phyloP scores from a whole-genome alignment of 2,888 invertebrate genomes.

The Brenthis ino region DNA sequence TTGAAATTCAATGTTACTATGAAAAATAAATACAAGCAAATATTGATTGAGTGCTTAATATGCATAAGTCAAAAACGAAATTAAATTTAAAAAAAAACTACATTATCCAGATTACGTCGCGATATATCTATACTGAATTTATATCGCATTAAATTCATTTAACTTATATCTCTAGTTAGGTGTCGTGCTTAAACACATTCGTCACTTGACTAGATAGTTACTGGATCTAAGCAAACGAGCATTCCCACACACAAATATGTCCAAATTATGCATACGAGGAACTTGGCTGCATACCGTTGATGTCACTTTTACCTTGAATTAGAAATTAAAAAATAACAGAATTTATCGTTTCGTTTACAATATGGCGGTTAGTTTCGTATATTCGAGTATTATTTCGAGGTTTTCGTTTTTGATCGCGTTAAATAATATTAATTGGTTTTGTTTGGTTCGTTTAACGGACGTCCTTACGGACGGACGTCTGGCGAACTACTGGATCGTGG shows the following conservation, averaged over 20 bases:
- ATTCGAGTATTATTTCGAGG: slow-evolving; percentile 51
- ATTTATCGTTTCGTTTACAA: slow-evolving; percentile 15
- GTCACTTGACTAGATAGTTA: not conserved
- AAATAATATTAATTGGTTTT: slow-evolving; percentile 11
- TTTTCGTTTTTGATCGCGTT: slow-evolving; percentile 61
- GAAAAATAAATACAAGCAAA: too few relatives aligned
- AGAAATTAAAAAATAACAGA: slow-evolving; percentile 2
- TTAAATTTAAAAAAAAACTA: not conserved
- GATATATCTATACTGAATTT: too few relatives aligned
- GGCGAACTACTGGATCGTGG: slow-evolving; percentile 63
- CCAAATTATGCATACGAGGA: slow-evolving; percentile 61
- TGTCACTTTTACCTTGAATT: slow-evolving; percentile 28
- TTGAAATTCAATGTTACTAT: too few relatives aligned
- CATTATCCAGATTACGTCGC: too few relatives aligned
- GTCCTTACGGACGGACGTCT: slow-evolving; percentile 64
- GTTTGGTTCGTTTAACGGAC: slow-evolving; percentile 51
- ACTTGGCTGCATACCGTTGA: slow-evolving; percentile 15
- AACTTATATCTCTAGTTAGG: too few relatives aligned
- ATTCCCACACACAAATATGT: slow-evolving; percentile 46
- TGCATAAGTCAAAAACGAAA: not conserved
- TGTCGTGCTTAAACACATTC: not conserved
- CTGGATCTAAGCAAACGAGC: slow-evolving; percentile 7
- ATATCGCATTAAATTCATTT: too few relatives aligned
- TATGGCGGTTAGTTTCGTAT: slow-evolving; percentile 28
- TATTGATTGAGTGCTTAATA: too few relatives aligned